These are phyloP conservation scores for Acropora yongei DNA, from an alignment of 64 coral and sea anemone species.

Conservation along the genomic window DNA sequence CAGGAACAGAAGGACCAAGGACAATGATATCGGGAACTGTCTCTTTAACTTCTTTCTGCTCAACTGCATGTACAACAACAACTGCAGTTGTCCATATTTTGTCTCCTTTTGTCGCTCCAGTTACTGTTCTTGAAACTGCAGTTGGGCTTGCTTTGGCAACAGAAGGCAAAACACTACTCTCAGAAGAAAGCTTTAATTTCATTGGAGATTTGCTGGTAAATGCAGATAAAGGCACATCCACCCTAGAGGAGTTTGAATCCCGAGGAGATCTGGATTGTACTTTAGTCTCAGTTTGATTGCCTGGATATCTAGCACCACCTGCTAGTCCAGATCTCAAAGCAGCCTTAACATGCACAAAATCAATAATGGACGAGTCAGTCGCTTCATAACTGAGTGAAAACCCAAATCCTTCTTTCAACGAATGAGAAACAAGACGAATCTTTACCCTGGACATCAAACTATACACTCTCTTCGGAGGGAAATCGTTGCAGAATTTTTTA, in stretches of 20 bases:
- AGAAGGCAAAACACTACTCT: not conserved
- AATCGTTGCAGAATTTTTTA: conserved; percentile 17
- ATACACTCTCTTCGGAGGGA: not conserved
- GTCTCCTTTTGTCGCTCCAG: not conserved
- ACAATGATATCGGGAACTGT: conserved; percentile 42
- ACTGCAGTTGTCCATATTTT: not conserved
- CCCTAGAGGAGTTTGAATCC: not conserved
- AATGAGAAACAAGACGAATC: conserved; percentile 30
- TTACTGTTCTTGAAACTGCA: not conserved
- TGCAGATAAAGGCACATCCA: conserved; percentile 1
- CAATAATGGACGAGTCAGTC: not conserved
- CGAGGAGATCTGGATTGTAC: not conserved
- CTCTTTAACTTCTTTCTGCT: conserved; percentile 10
- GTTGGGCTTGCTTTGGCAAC: not conserved
- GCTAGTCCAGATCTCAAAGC: not conserved
- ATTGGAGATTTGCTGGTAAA: not conserved
- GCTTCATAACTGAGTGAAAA: conserved; percentile 3
- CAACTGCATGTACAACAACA: not conserved
- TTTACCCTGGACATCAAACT: conserved; percentile 24
- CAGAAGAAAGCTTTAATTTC: conserved; percentile 6
- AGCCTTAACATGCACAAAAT: not conserved
- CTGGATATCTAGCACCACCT: not conserved
- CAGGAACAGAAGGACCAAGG: conserved; percentile 30
- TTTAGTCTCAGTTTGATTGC: not conserved
- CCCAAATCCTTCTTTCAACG: not conserved